Conservation (phyloP, 2,113 vertebrate species). For the Myiozetetes cayanensis region DNA sequence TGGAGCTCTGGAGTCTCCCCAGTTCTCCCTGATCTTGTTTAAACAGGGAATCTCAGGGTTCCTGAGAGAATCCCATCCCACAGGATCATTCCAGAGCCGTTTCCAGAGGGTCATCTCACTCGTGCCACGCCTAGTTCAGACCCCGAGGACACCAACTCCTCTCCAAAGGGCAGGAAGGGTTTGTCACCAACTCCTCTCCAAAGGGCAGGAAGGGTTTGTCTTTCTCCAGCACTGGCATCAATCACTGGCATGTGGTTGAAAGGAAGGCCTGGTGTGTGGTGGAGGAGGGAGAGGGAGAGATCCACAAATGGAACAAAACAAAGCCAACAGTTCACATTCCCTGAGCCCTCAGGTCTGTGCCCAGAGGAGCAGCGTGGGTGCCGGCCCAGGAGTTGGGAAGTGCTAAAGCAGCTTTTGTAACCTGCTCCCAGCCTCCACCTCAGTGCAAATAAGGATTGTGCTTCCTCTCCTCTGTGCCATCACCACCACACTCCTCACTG, state of each 20-base stretch:
- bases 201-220: not conserved
- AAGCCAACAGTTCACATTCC: not conserved
- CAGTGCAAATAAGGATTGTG: not conserved
- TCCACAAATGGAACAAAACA: not conserved
- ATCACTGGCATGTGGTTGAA: rapidly evolving
- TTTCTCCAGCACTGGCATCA: not conserved
- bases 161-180: not conserved
- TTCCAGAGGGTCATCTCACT: rapidly evolving
- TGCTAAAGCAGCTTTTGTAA: not conserved
- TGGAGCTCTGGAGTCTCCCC: not conserved
- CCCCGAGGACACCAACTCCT: not conserved
- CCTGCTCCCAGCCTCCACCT: not conserved
- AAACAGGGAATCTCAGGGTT: not conserved
- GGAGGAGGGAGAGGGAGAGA: not conserved
- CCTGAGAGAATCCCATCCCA: not conserved
- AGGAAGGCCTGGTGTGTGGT: not conserved
- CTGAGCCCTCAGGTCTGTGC: not conserved
- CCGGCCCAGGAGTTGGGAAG: not conserved
- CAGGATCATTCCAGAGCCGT: not conserved
- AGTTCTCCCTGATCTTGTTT: not conserved
- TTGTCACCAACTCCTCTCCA: not conserved
- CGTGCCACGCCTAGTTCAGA: not conserved
- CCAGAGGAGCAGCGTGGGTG: not conserved
- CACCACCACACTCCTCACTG: not conserved
- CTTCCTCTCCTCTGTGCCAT: not conserved